Evolutionary conservation across 2,113 vertebrate species (phyloP).

Genomic region (Noturus placidus): DNA sequence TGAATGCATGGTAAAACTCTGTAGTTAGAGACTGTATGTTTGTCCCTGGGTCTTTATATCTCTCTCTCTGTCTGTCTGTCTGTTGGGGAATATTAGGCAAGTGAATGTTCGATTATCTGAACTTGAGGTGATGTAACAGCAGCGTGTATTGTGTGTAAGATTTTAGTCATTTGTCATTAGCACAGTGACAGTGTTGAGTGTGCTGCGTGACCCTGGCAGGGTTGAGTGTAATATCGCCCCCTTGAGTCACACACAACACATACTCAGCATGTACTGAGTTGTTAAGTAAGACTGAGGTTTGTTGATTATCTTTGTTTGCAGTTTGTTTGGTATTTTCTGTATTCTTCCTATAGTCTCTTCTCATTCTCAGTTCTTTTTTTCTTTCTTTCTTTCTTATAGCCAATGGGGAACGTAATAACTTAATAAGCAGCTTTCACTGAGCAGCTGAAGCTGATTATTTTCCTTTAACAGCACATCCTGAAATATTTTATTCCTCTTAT

Average conservation of each 20-base stretch:
- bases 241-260: background rate
- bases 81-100: background rate
- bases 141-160: background rate
- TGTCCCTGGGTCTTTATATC: background rate
- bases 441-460: too few species aligned
- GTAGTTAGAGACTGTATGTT: background rate
- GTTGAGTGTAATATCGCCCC: constrained; percentile 1
- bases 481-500: too few species aligned
- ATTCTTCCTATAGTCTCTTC: background rate
- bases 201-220: background rate
- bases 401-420: background rate
- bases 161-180: background rate
- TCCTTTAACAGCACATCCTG: too few species aligned
- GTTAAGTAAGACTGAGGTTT: background rate
- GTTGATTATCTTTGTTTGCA: background rate
- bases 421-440: background rate
- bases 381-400: background rate
- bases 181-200: background rate
- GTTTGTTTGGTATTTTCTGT: background rate
- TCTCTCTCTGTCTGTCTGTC: background rate
- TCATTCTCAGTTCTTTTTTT: background rate
- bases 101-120: background rate
- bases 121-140: background rate
- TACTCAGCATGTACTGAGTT: background rate
- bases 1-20: background rate